phyloP scores from a whole-genome alignment of 2,113 vertebrate genomes.

The Gavialis gangeticus region DNA sequence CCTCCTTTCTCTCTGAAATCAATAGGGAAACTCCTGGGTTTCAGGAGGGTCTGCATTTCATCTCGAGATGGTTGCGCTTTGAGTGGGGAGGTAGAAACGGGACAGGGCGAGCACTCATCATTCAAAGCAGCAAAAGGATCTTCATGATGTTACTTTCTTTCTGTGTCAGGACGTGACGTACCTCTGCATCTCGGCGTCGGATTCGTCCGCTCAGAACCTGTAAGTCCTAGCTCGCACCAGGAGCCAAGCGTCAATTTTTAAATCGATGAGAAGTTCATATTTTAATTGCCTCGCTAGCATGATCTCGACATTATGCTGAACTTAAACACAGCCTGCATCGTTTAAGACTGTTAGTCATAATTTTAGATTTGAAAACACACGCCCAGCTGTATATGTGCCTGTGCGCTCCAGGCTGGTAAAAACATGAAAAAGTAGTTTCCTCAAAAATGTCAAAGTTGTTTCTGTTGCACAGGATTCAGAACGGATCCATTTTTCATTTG shows the following conservation, averaged over 20 bases:
- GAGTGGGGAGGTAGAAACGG: not conserved
- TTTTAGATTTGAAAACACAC: not conserved
- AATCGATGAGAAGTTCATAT: not conserved
- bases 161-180: constrained; percentile 87
- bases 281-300: not conserved
- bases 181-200: constrained; percentile 88
- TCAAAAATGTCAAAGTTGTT: accelerated
- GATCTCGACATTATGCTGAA: not conserved
- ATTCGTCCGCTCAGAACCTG: constrained; percentile 88
- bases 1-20: too few relatives aligned
- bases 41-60: not conserved
- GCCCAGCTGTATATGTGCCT: not conserved
- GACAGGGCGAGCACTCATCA: not conserved
- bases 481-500: not conserved
- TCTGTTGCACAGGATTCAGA: not conserved
- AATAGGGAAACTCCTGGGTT: not conserved
- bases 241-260: accelerated
- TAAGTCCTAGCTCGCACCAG: constrained; percentile 71
- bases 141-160: not conserved
- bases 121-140: not conserved
- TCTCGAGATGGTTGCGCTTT: accelerated
- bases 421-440: not conserved
- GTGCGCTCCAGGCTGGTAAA: not conserved
- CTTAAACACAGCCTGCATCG: accelerated
- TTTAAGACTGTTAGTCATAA: not conserved